Evolutionary conservation across 2,797 vertebrate species (phyloP), one percentile per base, ranked within the genome.

Genomic region (Phataginus tricuspis): DNA sequence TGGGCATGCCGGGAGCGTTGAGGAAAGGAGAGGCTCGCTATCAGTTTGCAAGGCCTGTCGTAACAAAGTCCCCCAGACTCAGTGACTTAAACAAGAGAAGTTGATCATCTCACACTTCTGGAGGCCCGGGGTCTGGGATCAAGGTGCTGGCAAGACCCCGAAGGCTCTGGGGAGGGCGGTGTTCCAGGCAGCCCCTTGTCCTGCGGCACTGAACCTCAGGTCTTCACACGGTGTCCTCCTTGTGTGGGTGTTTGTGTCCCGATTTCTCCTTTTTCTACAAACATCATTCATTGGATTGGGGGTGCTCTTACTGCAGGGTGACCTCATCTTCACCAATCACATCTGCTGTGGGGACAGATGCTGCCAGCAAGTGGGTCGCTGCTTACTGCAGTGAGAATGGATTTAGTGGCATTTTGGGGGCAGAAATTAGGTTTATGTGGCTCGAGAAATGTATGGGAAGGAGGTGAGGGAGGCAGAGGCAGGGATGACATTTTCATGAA

Each of bases 1-100:
- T 6, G 12, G 42, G 5, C 4, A 7, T 0, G 0, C 1, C 5
- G 18, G 27, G 9, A 34, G 37, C 9, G n/a, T 57, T 68, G 66
- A 66, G 42, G 42, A 31, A 42, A 68, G 7, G 39, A 45, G 29
- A 51, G 69, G 49, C 9, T n/a, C 5, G 2, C 0, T 7, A 11
- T 23, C 4, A 0, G 14, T 42, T 42, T 69, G 53, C 83, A 13
- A 23, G 45, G 59, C 49, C 74, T 71, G 15, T 12, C 1, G 0
- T 57, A 37, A 61, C 15, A 51, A 18, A 71, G 45, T 18, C 12
- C 77, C 63, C 21, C 29, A 12, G 37, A 34, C 23, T 29, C 16
- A n/a, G 53, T 5, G 49, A 11, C 29, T 75, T 18, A 27, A 49
- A 37, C 23, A 23, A 31, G 19, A 42, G 15, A 39, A 7, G 15